Conservation (phyloP, 2,888 invertebrate genomes). For the Acrobasis consociella region DNA sequence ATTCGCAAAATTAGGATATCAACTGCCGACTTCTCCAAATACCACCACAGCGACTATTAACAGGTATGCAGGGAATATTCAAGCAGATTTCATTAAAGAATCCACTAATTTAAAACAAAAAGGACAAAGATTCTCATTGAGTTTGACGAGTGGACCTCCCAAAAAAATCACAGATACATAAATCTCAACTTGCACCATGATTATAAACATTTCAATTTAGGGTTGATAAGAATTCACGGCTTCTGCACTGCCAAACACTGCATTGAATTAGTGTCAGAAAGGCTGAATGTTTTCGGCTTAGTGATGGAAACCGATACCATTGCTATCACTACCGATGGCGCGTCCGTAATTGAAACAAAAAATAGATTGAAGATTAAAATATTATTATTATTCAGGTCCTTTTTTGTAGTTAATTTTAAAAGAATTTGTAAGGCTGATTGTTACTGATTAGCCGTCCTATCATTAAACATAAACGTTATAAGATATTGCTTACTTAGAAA, state of each 20-base stretch:
- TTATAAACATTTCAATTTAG: conserved; percentile 31
- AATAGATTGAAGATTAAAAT: no score
- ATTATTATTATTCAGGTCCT: no score
- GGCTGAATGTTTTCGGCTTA: conserved; percentile 27
- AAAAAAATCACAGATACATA: conserved; percentile 27
- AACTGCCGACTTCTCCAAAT: conserved; percentile 26
- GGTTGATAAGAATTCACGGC: conserved; percentile 31
- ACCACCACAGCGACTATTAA: conserved; percentile 21
- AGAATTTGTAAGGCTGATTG: conserved; percentile 13
- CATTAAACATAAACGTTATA: conserved; percentile 21
- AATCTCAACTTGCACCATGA: conserved; percentile 27
- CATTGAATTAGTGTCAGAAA: conserved; percentile 24
- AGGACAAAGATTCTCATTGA: conserved; percentile 29
- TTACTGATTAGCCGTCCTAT: conserved; percentile 22
- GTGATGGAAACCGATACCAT: conserved; percentile 28
- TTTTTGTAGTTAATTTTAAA: conserved; percentile 10
- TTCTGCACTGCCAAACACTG: conserved; percentile 29
- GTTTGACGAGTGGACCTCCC: conserved; percentile 31
- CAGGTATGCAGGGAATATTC: conserved; percentile 21
- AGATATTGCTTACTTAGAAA: conserved; percentile 21
- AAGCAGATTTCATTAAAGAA: conserved; percentile 21
- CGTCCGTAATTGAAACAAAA: conserved; percentile 24
- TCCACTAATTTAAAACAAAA: conserved; percentile 24
- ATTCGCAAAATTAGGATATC: conserved; percentile 28
- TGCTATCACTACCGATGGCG: conserved; percentile 30